Percentiles rank a stretch among this genome's conserved stretches.
Evolutionary conservation across 2,888 invertebrate species (phyloP).

Genomic region (Thera obeliscata): DNA sequence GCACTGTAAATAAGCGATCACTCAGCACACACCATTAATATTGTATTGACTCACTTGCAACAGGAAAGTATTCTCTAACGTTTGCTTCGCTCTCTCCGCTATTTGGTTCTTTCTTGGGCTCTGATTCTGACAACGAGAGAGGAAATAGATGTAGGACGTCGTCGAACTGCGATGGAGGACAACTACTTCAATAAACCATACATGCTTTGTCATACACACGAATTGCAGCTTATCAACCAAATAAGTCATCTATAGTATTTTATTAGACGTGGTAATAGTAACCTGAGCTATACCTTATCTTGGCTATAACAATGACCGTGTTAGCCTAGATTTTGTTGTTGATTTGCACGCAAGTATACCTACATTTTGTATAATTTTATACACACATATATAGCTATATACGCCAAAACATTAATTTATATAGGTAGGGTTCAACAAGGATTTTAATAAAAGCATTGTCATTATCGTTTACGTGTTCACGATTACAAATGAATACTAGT

Average conservation of each 20-base stretch:
- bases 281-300: background rate
- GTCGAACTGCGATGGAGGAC: constrained; percentile 3
- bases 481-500: background rate
- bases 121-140: constrained; percentile 81
- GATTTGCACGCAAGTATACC: background rate
- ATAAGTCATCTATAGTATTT: background rate
- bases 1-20: constrained; percentile 3
- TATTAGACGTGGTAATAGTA: background rate
- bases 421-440: too few species aligned
- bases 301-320: too few species aligned
- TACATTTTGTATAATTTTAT: background rate
- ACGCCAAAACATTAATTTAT: too few species aligned
- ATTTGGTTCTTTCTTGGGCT: constrained; percentile 82
- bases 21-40: constrained; percentile 47
- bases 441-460: background rate
- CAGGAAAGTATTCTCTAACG: constrained; percentile 82
- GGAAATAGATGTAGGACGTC: constrained; percentile 66
- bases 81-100: constrained; percentile 82
- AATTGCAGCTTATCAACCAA: background rate
- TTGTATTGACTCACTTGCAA: constrained; percentile 78
- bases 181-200: constrained; percentile 8
- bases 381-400: background rate
- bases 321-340: background rate
- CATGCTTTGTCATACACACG: background rate
- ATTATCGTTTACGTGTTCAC: background rate